phyloP scores from a whole-genome alignment of 2,797 vertebrate genomes.

The Paratrypauchen microcephalus region DNA sequence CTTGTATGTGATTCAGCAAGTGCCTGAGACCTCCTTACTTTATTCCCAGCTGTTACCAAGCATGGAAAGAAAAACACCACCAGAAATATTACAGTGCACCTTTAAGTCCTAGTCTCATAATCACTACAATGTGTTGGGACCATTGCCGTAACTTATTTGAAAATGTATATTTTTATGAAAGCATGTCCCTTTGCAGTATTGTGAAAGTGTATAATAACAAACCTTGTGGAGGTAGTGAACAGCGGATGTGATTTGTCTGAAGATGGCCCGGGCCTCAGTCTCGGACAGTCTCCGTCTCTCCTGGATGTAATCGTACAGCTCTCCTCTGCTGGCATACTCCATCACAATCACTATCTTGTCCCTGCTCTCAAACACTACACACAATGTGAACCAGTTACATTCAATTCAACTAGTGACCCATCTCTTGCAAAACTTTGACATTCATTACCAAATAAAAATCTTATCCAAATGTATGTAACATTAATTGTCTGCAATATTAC shows the following conservation, averaged over 20 bases:
- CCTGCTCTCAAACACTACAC: slow-evolving; percentile 82
- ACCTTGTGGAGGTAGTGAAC: slow-evolving; percentile 85
- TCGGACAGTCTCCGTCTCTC: slow-evolving; percentile 75
- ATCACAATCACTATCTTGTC: slow-evolving; percentile 86
- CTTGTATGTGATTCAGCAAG: slow-evolving; percentile 27
- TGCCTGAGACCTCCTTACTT: slow-evolving; percentile 27
- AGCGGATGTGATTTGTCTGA: slow-evolving; percentile 82
- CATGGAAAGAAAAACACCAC: neutral
- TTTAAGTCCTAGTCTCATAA: too few species aligned
- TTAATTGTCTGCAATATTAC: too few species aligned
- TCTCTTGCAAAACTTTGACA: neutral
- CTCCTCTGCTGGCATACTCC: slow-evolving; percentile 82
- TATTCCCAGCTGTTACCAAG: slow-evolving; percentile 3
- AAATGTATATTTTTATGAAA: neutral
- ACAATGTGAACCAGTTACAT: neutral
- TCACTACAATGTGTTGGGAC: too few species aligned
- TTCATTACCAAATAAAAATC: neutral
- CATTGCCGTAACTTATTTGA: too few species aligned
- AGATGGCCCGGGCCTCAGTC: slow-evolving; percentile 79
- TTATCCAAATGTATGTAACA: neutral
- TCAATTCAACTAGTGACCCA: neutral
- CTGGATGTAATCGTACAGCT: slow-evolving; percentile 83
- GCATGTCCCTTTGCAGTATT: neutral
- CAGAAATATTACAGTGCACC: too few species aligned
- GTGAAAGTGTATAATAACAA: slow-evolving; percentile 9